These are phyloP conservation scores for Eptatretus atami DNA, from an alignment of 2,797 vertebrate genomes.

Conservation along the genomic window DNA sequence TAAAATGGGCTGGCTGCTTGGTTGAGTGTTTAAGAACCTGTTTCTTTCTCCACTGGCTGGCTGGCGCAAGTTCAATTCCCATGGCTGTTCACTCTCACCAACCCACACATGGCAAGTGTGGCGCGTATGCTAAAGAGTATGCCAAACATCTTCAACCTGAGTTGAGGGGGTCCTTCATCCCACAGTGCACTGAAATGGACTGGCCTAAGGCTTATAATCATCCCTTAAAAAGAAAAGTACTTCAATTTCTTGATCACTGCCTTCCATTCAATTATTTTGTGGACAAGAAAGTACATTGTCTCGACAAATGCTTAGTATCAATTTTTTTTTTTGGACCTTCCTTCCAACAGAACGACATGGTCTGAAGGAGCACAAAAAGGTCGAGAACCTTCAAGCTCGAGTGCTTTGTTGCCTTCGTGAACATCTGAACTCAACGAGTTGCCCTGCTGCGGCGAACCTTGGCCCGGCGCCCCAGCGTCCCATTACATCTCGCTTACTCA, in stretches of 20 bases:
- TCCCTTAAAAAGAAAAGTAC: too few relatives aligned
- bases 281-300: neutral
- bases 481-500: conserved; percentile 55
- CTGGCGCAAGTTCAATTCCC: too few relatives aligned
- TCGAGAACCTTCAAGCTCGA: conserved; percentile 69
- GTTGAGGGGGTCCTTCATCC: too few relatives aligned
- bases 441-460: conserved; percentile 12
- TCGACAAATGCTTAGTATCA: neutral
- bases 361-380: conserved; percentile 50
- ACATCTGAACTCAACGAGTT: conserved; percentile 18
- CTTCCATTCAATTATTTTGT: too few relatives aligned
- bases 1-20: neutral
- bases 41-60: neutral
- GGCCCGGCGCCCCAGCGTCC: conserved; percentile 24
- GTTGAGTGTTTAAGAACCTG: neutral
- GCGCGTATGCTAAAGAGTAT: too few relatives aligned
- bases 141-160: too few relatives aligned
- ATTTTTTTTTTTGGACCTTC: conserved; percentile 6
- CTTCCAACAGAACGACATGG: conserved; percentile 40
- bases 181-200: too few relatives aligned
- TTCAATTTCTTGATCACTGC: too few relatives aligned
- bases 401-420: conserved; percentile 60
- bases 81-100: too few relatives aligned
- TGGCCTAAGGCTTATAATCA: too few relatives aligned
- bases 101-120: too few relatives aligned